Percentiles rank a stretch among this genome's conserved stretches.
Evolutionary conservation across 2,113 vertebrate species (phyloP).

Genomic region (Xenotilapia flavipinnis): DNA sequence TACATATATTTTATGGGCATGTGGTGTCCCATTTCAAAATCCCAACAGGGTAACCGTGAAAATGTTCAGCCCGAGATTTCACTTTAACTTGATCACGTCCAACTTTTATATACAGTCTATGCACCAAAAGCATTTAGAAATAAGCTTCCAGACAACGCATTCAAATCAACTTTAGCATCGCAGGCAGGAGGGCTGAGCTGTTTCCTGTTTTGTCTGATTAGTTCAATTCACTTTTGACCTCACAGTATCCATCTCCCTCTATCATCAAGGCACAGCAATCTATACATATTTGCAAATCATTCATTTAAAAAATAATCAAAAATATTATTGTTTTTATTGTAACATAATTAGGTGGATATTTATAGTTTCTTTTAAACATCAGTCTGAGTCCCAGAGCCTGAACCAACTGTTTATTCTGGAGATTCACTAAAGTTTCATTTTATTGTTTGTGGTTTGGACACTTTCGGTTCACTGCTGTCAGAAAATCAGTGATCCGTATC

Average conservation of each 20-base stretch:
- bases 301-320: accelerated
- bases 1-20: neutral
- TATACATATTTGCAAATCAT: neutral
- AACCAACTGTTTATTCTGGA: neutral
- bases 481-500: neutral
- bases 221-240: neutral
- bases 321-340: neutral
- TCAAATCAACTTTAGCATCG: neutral
- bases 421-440: neutral
- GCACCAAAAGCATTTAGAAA: neutral
- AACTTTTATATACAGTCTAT: neutral
- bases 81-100: accelerated
- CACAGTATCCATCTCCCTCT: neutral
- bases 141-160: accelerated
- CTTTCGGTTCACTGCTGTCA: neutral
- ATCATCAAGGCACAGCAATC: neutral
- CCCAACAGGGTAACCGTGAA: neutral
- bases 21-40: neutral
- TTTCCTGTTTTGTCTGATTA: neutral
- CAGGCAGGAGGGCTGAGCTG: neutral
- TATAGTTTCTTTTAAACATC: neutral
- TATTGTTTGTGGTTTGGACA: neutral
- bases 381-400: neutral
- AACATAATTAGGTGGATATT: neutral
- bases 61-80: neutral